Base-by-base conservation (phyloP, 1,140 invertebrate genomes). In the Chionoecetes opilio region DNA sequence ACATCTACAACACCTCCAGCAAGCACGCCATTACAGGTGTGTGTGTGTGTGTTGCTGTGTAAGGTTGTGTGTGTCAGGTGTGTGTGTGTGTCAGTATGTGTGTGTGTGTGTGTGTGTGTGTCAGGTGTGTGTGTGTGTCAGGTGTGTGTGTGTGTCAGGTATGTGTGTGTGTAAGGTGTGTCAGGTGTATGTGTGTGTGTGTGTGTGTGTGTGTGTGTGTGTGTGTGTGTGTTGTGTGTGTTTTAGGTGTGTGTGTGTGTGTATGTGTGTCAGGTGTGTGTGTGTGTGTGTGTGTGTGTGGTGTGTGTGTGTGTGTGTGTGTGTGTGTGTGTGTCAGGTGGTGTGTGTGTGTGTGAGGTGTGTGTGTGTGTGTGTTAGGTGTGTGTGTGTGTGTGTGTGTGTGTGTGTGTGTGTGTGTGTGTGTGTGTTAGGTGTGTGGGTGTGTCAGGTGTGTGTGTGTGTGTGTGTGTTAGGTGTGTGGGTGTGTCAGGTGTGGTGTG, bases 1-100 rank as follows among this genome's bases (percentile, higher is more conserved):
- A 86, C 75, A 14, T 96, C 0, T 95, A 94, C 90, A 96, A 96
- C 82, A 90, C 91, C 34, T 91, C 93, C 17, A 34, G 38, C 14
- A 32, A 31, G 29, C 26, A 63, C 37, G 75, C 32, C 53, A 87
- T 95, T 38, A 95, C 86, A 87, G 93, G 95, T 95, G 29, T 32
- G 91, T 85, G 3, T 37, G 38, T 53, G 46, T 3, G 38, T 3
- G 38, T 87, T 17, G 0, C n/a, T 41, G 17, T 41, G 0, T 46
- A 6, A 21, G 26, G n/a, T 37, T 3, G 21, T 17, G 9, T 0
- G 5, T 0, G 1, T 38, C 17, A 14, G 37, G 11, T 31, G 37
- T 89, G 26, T 41, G 11, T 2, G 2, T 87, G 21, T 17, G 6
- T 87, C 0, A n/a, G 46, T 91, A 0, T 91, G 31, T 91, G 17